These are phyloP conservation scores for Epistrophella euchroma DNA, from an alignment of 2,888 invertebrate genomes.

Conservation along the genomic window DNA sequence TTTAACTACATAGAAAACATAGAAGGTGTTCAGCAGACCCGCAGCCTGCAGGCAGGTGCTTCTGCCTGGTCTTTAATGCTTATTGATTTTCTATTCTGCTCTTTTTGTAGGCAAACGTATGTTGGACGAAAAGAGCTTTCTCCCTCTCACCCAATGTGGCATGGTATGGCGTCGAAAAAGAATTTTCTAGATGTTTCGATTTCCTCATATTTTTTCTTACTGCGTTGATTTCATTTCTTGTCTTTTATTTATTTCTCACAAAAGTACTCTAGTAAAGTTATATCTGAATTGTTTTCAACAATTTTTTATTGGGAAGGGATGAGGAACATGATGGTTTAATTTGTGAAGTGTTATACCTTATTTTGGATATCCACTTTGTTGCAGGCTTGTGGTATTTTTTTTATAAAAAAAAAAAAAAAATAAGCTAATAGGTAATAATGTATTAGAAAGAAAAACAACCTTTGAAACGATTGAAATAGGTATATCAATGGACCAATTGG, in stretches of 20 bases:
- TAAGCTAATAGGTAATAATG: too few relatives aligned
- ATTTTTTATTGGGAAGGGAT: not conserved
- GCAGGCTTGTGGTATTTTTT: too few relatives aligned
- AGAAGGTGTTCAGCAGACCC: not conserved
- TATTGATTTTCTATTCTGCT: slow-evolving; percentile 73
- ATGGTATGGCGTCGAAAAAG: slow-evolving; percentile 38
- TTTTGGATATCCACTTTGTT: too few relatives aligned
- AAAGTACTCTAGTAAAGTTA: not conserved
- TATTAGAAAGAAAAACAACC: too few relatives aligned
- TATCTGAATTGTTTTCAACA: not conserved
- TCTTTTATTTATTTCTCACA: not conserved
- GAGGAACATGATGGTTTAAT: not conserved
- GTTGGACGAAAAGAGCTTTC: slow-evolving; percentile 42
- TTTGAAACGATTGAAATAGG: too few relatives aligned
- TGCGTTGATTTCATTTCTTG: slow-evolving; percentile 45
- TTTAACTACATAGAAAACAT: not conserved
- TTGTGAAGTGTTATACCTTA: too few relatives aligned
- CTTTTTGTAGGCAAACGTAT: slow-evolving; percentile 56
- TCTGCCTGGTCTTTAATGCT: slow-evolving; percentile 42
- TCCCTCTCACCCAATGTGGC: slow-evolving; percentile 42
- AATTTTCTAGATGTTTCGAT: slow-evolving; percentile 72
- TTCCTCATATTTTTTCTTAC: slow-evolving; percentile 67
- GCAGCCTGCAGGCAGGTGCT: slow-evolving; percentile 25
- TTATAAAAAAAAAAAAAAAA: too few relatives aligned
- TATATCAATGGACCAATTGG: too few relatives aligned